Evolutionary conservation across 2,888 invertebrate species (phyloP), one percentile per base, ranked within the genome.

Genomic region (Hirtodrosophila cameraria): DNA sequence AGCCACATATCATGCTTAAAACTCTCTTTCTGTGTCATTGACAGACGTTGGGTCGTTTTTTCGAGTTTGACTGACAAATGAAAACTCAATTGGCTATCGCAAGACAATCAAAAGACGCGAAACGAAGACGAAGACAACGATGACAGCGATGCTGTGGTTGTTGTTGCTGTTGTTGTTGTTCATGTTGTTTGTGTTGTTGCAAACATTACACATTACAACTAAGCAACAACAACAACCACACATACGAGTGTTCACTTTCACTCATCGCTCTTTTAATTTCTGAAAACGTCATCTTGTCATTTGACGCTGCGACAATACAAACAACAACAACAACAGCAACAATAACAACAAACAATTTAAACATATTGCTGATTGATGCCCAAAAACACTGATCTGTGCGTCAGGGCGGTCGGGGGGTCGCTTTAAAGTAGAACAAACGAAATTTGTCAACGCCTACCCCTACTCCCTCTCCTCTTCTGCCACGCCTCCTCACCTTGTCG

Each of bases 61-160:
- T 50, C 57, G 45, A n/a, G 52, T 59, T 36, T 59, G 80, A 83
- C 85, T 86, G 82, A 82, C 82, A 86, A 82, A 82, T 82, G 81
- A 82, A 82, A 82, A 86, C 82, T 86, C 86, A 86, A 82, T 82
- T 82, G 82, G 78, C 86, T 81, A 84, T 73, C 85, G 76, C 83
- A 57, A 70, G 83, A 83, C 86, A 86, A 83, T 86, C 86, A 76
- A 83, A 79, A 80, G 72, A 83, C 63, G 70, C 64, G 35, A n/a
- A 69, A 69, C 68, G 43, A 59, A 69, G 60, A 61, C 50, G 46
- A 27, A 35, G 57, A 57, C 62, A 55, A 62, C 69, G 63, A 49
- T 49, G 65, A 73, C 64, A 60, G 46, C 57, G 49, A 52, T 50
- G 59, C 42, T 72, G 60, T 35, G 55, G 58, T 20, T 55, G 62